Evolutionary conservation across 2,888 invertebrate genomes (phyloP), one percentile per base, ranked within the genome.

Genomic region (Unio delphinus): DNA sequence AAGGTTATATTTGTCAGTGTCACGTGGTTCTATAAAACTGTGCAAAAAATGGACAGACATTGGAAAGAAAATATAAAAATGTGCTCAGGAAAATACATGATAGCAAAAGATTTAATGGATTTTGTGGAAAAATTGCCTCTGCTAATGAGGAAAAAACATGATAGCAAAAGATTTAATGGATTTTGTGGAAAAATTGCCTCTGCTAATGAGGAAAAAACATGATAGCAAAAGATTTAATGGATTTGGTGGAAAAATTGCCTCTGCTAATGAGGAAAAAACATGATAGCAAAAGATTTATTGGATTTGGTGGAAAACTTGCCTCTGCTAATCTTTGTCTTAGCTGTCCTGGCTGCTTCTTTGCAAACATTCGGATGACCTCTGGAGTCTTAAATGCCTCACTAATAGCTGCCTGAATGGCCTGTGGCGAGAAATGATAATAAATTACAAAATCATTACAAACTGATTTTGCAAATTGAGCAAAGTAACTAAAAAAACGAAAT

Each of bases 401-500:
- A 65, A 95, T 94, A 17, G 94, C 94, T 76, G 94, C 93, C 89
- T 93, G 93, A 54, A 94, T 94, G 5, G 94, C 94, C 94, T 94
- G 82, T 68, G 45, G 45, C 3, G 45, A 45, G 15, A 75, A 69
- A 57, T n/a, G 63, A 61, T 65, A 3, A 61, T 45, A 45, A 45
- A 45, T 45, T 45, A 54, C 64, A 62, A 26, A n/a, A n/a, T 64
- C 23, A n/a, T 15, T 15, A 60, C 26, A 28, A 45, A 3, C 45
- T 15, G 3, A 8, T 55, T 26, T 26, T 18, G 17, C 15, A 28
- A 30, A 34, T 30, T 34, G 20, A 62, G 11, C 30, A 28, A 62
- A 34, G 5, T 15, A 30, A 5, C 17, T 62, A n/a, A 62, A 34
- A 18, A 34, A 30, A n/a, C 28, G 18, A 18, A 15, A 17, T 28